Percentiles rank a stretch among this genome's conserved stretches.
Evolutionary conservation across 2,888 invertebrate genomes (phyloP).

Genomic region (Diadromus collaris): DNA sequence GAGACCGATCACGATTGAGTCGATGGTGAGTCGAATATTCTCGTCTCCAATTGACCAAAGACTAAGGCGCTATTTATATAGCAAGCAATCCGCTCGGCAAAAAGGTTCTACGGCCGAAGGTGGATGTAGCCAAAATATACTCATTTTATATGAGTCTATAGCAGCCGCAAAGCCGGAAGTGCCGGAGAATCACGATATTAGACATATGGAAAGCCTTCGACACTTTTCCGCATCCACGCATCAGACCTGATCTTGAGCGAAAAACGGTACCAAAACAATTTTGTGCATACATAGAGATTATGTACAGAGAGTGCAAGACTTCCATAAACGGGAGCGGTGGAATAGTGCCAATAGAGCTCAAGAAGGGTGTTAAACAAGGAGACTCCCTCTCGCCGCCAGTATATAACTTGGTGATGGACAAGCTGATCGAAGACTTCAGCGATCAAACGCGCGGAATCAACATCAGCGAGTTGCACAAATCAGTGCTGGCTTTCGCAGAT

Average conservation of each 20-base stretch:
- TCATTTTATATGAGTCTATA: constrained; percentile 38
- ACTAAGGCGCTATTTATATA: no score
- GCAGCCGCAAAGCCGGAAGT: constrained; percentile 14
- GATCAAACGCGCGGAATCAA: neutral
- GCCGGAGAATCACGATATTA: no score
- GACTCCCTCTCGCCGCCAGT: constrained; percentile 42
- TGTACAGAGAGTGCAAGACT: no score
- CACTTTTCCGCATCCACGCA: constrained; percentile 59
- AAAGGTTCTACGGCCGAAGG: constrained; percentile 67
- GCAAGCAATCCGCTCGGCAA: no score
- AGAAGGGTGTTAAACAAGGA: constrained; percentile 44
- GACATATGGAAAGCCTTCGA: no score
- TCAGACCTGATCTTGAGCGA: neutral
- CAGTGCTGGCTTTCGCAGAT: constrained; percentile 60
- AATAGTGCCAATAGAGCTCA: neutral
- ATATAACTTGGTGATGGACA: constrained; percentile 60
- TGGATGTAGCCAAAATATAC: constrained; percentile 60
- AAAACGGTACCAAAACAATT: constrained; percentile 29
- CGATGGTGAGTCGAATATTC: no score
- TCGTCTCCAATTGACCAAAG: no score
- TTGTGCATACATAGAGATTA: no score
- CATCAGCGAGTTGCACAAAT: neutral
- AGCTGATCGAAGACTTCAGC: constrained; percentile 65
- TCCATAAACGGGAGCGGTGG: neutral
- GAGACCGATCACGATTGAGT: no score